These are phyloP conservation scores for Tenebrosternarchus preto DNA, from an alignment of 2,113 vertebrate genomes.

Conservation along the genomic window DNA sequence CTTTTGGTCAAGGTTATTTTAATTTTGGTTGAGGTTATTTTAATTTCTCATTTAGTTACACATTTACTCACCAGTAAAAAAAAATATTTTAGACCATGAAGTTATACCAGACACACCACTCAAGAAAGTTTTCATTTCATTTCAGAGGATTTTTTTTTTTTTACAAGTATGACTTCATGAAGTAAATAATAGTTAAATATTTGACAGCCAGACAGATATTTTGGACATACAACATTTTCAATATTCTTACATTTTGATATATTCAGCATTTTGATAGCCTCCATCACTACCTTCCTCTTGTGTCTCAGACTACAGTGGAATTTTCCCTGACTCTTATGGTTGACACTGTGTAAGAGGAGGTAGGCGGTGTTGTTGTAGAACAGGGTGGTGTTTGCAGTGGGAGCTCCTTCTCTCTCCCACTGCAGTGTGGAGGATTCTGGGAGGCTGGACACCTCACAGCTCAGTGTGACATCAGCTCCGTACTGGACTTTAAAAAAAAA, in stretches of 20 bases:
- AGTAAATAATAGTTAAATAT: too few relatives aligned
- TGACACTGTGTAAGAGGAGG: slow-evolving; percentile 42
- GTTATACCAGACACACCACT: too few relatives aligned
- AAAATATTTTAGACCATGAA: too few relatives aligned
- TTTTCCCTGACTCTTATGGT: background rate
- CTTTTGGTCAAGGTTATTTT: too few relatives aligned
- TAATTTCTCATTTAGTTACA: background rate
- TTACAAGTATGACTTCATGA: too few relatives aligned
- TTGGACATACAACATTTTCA: too few relatives aligned
- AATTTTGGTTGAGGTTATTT: background rate
- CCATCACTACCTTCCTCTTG: background rate
- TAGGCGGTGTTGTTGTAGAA: slow-evolving; percentile 40
- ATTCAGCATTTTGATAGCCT: background rate
- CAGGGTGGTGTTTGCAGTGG: slow-evolving; percentile 39
- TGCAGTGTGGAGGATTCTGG: slow-evolving; percentile 32
- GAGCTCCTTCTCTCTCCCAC: slow-evolving; percentile 35
- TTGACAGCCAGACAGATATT: too few relatives aligned
- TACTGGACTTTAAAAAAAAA: background rate
- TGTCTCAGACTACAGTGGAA: slow-evolving; percentile 8
- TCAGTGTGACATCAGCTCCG: slow-evolving; percentile 44
- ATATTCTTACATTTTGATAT: background rate
- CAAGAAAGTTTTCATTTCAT: too few relatives aligned
- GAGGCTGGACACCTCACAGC: slow-evolving; percentile 30
- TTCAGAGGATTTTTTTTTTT: too few relatives aligned
- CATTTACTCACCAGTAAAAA: too few relatives aligned